Evolutionary conservation across 2,113 vertebrate genomes (phyloP).

Genomic region (Lepidothrix coronata): DNA sequence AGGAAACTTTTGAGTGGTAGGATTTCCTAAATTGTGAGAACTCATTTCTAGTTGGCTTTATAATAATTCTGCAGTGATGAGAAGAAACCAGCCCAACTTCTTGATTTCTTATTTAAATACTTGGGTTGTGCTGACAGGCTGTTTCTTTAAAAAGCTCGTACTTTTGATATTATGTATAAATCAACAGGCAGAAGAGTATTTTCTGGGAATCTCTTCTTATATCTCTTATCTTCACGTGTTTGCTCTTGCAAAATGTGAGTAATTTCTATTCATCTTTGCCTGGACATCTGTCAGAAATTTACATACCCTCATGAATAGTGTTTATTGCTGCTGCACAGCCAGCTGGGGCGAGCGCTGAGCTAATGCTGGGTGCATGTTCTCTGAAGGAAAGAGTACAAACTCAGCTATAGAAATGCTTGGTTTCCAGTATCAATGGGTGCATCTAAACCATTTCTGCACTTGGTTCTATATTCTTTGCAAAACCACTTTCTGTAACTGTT

Average conservation of each 20-base stretch:
- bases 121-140: neutral
- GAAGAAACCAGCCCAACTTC: neutral
- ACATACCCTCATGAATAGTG: conserved; percentile 39
- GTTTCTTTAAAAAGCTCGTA: neutral
- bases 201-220: neutral
- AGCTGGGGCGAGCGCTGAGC: neutral
- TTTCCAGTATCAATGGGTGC: neutral
- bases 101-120: conserved; percentile 1
- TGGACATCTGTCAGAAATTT: conserved; percentile 54
- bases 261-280: conserved; percentile 21
- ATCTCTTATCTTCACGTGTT: neutral
- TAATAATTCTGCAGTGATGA: neutral
- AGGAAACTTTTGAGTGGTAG: neutral
- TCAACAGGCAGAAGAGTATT: neutral
- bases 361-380: neutral
- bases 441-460: neutral
- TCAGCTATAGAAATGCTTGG: neutral
- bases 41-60: neutral
- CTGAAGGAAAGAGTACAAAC: neutral
- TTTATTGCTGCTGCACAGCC: conserved; percentile 1
- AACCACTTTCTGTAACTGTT: neutral
- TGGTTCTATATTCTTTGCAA: neutral
- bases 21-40: neutral
- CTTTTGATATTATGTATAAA: neutral
- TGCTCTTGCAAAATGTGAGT: conserved; percentile 25